These are phyloP conservation scores for Listronotus oregonensis DNA, from an alignment of 1,140 invertebrate genomes.

Conservation along the genomic window DNA sequence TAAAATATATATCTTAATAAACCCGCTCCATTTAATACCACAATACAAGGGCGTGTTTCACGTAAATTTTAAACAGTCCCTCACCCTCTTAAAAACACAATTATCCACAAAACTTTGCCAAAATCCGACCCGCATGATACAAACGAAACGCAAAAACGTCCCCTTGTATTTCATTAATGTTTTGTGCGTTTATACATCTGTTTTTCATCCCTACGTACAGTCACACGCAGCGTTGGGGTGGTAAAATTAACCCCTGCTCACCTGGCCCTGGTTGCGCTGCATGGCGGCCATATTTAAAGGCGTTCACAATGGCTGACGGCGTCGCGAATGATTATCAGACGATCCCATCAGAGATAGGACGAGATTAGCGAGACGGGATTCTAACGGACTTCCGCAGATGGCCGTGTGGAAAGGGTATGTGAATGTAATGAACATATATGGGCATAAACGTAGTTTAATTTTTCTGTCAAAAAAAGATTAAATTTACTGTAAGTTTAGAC, in stretches of 20 bases:
- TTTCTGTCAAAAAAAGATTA: too few species aligned
- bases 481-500: too few species aligned
- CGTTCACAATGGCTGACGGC: constrained; percentile 48
- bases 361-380: constrained; percentile 50
- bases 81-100: neutral
- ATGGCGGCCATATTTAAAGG: constrained; percentile 47
- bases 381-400: constrained; percentile 55
- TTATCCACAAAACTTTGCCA: constrained; percentile 16
- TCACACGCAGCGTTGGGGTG: constrained; percentile 34
- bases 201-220: constrained; percentile 35
- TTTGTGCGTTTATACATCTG: constrained; percentile 38
- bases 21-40: too few species aligned
- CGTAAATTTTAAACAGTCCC: constrained; percentile 3
- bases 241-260: constrained; percentile 39
- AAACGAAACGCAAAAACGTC: constrained; percentile 26
- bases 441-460: too few species aligned
- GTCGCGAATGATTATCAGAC: constrained; percentile 43
- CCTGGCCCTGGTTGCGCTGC: constrained; percentile 30
- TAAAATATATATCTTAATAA: too few species aligned
- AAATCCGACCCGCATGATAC: constrained; percentile 27
- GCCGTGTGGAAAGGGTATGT: constrained; percentile 26
- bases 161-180: constrained; percentile 27
- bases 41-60: too few species aligned
- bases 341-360: constrained; percentile 50
- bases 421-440: neutral